A percentile compares a stretch with the other conserved stretches of the same genome.
Conservation (phyloP, 2,888 invertebrate genomes). For the Arctia plantaginis region DNA sequence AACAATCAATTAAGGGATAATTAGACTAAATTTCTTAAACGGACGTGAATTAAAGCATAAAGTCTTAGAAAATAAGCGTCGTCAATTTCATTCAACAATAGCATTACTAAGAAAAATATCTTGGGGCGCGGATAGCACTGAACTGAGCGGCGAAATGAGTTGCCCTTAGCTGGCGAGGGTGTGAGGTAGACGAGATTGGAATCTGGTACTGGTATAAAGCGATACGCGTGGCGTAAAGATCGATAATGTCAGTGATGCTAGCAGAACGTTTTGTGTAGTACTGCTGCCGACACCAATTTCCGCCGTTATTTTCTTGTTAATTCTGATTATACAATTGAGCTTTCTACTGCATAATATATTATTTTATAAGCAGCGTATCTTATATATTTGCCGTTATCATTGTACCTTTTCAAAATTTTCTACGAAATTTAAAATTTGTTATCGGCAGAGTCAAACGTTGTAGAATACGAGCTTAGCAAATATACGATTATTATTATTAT, state of each 20-base stretch:
- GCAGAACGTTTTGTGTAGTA: neutral
- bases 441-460: neutral
- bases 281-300: neutral
- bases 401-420: neutral
- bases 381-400: neutral
- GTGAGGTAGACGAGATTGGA: conserved; percentile 79
- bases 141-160: conserved; percentile 83
- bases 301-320: neutral
- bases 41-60: conserved; percentile 39
- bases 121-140: conserved; percentile 78
- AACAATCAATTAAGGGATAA: conserved; percentile 16
- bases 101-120: conserved; percentile 84
- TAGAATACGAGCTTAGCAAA: neutral
- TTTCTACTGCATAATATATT: neutral
- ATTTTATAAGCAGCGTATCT: neutral
- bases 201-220: conserved; percentile 50
- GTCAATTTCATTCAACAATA: conserved; percentile 77
- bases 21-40: conserved; percentile 18
- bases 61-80: conserved; percentile 57
- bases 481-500: neutral
- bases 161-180: conserved; percentile 83
- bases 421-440: neutral
- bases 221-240: conserved; percentile 24
- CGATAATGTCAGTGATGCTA: neutral
- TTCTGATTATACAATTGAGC: neutral